Conservation (phyloP, 2,113 vertebrate genomes). For the Thinocorus orbignyianus region DNA sequence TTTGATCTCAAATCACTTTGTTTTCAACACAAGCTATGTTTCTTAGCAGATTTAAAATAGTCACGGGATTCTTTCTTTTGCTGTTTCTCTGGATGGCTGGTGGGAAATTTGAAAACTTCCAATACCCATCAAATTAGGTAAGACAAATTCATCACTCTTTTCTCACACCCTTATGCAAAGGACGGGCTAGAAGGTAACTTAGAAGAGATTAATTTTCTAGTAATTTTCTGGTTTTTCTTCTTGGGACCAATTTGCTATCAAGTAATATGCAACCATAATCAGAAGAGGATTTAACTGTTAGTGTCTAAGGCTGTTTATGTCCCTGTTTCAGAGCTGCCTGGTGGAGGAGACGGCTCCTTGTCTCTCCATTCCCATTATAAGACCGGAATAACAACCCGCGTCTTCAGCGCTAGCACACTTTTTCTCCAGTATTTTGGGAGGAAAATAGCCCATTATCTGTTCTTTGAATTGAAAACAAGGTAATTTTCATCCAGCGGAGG, state of each 20-base stretch:
- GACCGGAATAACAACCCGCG: neutral
- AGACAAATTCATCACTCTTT: neutral
- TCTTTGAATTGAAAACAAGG: conserved; percentile 11
- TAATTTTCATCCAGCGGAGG: neutral
- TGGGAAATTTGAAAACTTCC: neutral
- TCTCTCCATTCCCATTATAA: neutral
- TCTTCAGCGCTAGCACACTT: neutral
- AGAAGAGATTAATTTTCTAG: neutral
- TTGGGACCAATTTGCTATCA: conserved; percentile 8
- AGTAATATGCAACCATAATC: neutral
- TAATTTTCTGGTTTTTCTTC: neutral
- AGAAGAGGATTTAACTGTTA: neutral
- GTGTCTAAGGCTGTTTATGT: neutral
- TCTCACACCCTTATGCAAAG: neutral
- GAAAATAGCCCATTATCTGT: conserved; percentile 48
- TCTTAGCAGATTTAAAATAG: neutral
- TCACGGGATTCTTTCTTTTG: neutral
- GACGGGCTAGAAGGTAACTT: neutral
- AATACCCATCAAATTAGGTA: neutral
- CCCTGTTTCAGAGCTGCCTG: neutral
- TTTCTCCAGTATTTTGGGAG: neutral
- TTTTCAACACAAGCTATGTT: neutral
- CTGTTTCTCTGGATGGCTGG: neutral
- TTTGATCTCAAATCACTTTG: neutral
- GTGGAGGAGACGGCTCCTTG: neutral